A percentile compares a stretch with the other conserved stretches of the same genome.
Conservation (phyloP, 1,140 invertebrate genomes). For the Zaprionus nigranus region DNA sequence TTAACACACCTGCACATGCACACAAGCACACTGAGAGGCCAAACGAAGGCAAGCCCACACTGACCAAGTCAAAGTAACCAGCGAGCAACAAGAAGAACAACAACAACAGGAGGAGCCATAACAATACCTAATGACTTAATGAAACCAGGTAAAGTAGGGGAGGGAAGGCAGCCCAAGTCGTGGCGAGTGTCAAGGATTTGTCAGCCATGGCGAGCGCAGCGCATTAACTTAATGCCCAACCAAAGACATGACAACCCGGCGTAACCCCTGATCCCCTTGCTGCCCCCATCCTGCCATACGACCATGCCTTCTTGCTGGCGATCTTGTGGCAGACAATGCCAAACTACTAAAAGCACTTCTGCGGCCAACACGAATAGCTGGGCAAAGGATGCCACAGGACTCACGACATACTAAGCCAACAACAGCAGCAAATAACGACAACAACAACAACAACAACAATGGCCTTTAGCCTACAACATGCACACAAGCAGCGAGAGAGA, state of each 20-base stretch:
- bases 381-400: conserved; percentile 37
- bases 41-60: conserved; percentile 19
- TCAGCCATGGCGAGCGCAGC: conserved; percentile 51
- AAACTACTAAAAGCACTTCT: conserved; percentile 80
- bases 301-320: conserved; percentile 17
- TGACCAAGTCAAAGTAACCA: conserved; percentile 31
- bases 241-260: conserved; percentile 71
- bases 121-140: conserved; percentile 82
- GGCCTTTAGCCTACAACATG: conserved; percentile 16
- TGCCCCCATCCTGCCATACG: background rate
- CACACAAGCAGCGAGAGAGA: background rate
- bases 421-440: conserved; percentile 10
- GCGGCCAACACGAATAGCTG: conserved; percentile 55
- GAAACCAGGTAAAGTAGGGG: conserved; percentile 44
- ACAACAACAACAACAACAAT: conserved; percentile 13
- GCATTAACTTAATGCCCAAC: conserved; percentile 79
- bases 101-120: conserved; percentile 37
- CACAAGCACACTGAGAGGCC: background rate
- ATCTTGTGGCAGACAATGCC: conserved; percentile 72
- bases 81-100: conserved; percentile 16
- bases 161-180: conserved; percentile 9
- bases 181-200: conserved; percentile 73
- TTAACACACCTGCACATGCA: conserved; percentile 44
- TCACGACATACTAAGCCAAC: conserved; percentile 24
- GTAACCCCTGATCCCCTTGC: conserved; percentile 13